Conservation (phyloP, 2,113 vertebrate species). For the Burhinus oedicnemus region DNA sequence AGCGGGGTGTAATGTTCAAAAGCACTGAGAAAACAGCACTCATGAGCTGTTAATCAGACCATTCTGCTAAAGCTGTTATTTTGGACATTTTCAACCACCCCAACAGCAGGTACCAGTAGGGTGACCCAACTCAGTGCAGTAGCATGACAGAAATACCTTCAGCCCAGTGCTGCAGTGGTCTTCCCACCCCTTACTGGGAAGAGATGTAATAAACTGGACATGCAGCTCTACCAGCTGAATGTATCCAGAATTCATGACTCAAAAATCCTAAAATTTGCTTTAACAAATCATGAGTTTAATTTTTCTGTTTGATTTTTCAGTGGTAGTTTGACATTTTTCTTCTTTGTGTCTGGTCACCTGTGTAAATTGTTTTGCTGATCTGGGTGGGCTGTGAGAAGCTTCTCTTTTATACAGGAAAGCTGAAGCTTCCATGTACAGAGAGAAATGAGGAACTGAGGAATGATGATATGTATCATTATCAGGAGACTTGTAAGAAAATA, state of each 20-base stretch:
- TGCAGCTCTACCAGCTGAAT: neutral
- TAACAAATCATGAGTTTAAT: neutral
- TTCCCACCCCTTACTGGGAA: neutral
- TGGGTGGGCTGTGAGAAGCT: neutral
- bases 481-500: neutral
- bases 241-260: neutral
- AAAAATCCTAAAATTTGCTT: neutral
- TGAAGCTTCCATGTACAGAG: neutral
- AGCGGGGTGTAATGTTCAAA: neutral
- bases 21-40: neutral
- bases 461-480: neutral
- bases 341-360: neutral
- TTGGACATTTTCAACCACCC: neutral
- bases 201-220: neutral
- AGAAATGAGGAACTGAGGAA: neutral
- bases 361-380: neutral
- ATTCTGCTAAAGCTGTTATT: neutral
- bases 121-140: rapidly evolving
- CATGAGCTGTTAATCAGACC: rapidly evolving
- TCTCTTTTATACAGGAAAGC: neutral
- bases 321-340: neutral
- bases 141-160: rapidly evolving
- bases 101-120: rapidly evolving
- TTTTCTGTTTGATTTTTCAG: neutral
- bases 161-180: neutral